phyloP scores from a whole-genome alignment of 2,888 invertebrate species.

The Nasonovia ribisnigri region DNA sequence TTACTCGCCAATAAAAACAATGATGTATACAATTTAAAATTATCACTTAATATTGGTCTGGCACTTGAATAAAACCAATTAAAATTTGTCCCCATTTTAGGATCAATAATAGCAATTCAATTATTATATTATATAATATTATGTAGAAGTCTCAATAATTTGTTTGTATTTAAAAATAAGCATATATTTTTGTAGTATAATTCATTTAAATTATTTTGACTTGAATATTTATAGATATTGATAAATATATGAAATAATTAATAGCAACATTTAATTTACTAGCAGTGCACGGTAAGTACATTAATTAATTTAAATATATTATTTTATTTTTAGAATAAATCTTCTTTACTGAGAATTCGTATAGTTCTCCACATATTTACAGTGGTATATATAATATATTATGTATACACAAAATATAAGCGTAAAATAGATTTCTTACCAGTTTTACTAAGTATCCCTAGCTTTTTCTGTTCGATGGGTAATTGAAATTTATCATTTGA shows the following conservation, averaged over 20 bases:
- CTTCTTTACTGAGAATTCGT: not conserved
- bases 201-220: not conserved
- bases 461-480: constrained; percentile 59
- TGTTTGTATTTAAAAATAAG: not conserved
- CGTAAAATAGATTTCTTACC: constrained; percentile 21
- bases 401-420: not conserved
- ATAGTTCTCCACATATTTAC: not conserved
- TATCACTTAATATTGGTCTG: not conserved
- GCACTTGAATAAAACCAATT: not conserved
- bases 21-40: not conserved
- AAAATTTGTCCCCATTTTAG: not conserved
- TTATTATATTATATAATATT: not conserved
- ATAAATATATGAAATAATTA: not conserved
- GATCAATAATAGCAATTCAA: not conserved
- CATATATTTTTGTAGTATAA: not conserved
- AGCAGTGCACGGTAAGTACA: not conserved
- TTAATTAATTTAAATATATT: not conserved
- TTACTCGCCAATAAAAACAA: not conserved
- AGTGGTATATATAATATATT: not conserved
- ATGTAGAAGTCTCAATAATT: not conserved
- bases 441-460: constrained; percentile 48
- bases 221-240: not conserved
- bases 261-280: not conserved
- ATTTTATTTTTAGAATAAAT: not conserved
- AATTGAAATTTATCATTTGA: constrained; percentile 61